A percentile compares a stretch with the other conserved stretches of the same genome.
Conservation (phyloP, 2,797 vertebrate genomes). For the Chanos chanos region DNA sequence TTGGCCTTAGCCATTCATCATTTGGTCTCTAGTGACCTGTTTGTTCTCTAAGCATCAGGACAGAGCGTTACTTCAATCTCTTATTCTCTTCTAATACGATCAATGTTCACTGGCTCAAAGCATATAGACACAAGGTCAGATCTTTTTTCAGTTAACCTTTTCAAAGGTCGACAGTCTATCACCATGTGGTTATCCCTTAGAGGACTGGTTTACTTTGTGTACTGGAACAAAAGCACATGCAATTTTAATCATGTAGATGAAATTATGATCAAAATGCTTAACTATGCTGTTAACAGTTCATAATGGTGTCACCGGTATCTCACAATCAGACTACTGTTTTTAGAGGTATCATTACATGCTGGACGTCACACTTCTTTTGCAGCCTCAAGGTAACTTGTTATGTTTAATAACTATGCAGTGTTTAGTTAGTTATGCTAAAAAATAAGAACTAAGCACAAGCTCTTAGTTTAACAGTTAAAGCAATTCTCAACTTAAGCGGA, state of each 20-base stretch:
- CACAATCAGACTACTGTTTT: no score
- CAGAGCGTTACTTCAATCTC: slow-evolving; percentile 19
- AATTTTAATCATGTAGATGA: background rate
- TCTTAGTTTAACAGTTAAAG: no score
- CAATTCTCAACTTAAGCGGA: no score
- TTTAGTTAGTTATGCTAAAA: no score
- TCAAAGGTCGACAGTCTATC: slow-evolving; percentile 22
- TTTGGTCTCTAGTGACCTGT: slow-evolving; percentile 26
- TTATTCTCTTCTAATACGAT: slow-evolving; percentile 31
- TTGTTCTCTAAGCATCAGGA: slow-evolving; percentile 29
- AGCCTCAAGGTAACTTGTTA: no score
- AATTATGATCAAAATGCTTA: no score
- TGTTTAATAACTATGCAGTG: no score
- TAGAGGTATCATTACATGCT: no score
- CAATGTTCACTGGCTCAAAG: slow-evolving; percentile 26
- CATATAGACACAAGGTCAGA: slow-evolving; percentile 40
- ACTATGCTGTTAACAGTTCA: no score
- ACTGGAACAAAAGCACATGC: background rate
- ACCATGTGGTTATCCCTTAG: slow-evolving; percentile 10
- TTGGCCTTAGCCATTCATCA: slow-evolving; percentile 30
- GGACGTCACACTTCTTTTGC: no score
- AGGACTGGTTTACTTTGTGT: background rate
- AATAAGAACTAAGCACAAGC: no score
- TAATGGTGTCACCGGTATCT: no score
- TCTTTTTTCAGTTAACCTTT: slow-evolving; percentile 41